Conservation (phyloP, 2,888 invertebrate species). For the Polylopha cassiicola region DNA sequence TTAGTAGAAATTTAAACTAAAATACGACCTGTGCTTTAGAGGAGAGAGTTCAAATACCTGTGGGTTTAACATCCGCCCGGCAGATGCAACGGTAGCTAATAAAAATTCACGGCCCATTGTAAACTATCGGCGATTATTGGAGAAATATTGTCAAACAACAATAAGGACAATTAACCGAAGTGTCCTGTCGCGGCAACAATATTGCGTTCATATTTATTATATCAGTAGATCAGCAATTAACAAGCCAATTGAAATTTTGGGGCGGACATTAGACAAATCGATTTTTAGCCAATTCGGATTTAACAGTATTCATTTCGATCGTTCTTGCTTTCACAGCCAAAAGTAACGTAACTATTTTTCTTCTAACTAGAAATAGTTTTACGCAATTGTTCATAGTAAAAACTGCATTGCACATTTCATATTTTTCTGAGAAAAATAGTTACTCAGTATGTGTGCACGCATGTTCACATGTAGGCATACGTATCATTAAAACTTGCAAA, state of each 20-base stretch:
- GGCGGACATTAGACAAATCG: too few relatives aligned
- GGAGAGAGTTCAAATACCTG: conserved; percentile 41
- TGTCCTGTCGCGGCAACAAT: conserved; percentile 14
- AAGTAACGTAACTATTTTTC: too few relatives aligned
- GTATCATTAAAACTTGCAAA: conserved; percentile 10
- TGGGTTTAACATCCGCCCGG: too few relatives aligned
- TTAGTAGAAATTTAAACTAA: too few relatives aligned
- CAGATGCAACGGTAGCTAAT: conserved; percentile 55
- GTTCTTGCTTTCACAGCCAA: conserved; percentile 1
- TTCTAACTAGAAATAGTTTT: too few relatives aligned
- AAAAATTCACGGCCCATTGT: conserved; percentile 45
- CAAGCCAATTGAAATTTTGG: conserved; percentile 14
- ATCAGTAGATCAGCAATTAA: conserved; percentile 21
- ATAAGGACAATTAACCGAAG: conserved; percentile 60
- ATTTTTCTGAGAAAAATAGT: conserved; percentile 15
- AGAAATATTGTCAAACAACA: conserved; percentile 55
- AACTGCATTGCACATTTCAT: conserved; percentile 11
- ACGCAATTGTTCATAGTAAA: too few relatives aligned
- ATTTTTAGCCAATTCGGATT: not conserved
- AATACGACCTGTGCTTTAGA: too few relatives aligned
- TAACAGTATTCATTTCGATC: not conserved
- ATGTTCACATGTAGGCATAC: conserved; percentile 14
- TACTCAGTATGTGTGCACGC: conserved; percentile 14
- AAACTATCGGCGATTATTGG: conserved; percentile 30
- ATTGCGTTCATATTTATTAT: conserved; percentile 15